A percentile compares a stretch with the other conserved stretches of the same genome.
Evolutionary conservation across 2,797 vertebrate genomes (phyloP).

Genomic region (Craterocephalus amniculus): DNA sequence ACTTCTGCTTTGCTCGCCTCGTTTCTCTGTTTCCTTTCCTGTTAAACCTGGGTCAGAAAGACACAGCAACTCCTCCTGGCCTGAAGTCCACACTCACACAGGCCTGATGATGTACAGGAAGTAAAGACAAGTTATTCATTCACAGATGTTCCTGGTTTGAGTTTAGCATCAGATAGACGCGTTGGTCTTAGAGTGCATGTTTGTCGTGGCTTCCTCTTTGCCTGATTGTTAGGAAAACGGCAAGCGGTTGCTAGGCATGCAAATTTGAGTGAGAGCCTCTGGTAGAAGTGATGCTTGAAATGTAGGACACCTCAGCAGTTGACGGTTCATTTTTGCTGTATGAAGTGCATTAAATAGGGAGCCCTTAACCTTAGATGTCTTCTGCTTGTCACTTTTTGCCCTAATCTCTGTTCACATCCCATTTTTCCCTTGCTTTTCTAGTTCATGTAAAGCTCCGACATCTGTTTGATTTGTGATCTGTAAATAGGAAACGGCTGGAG

Average conservation of each 20-base stretch:
- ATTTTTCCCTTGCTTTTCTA: constrained; percentile 1
- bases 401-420: background rate
- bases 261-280: background rate
- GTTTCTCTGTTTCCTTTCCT: constrained; percentile 61
- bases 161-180: background rate
- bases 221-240: constrained; percentile 4
- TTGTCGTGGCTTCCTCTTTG: constrained; percentile 13
- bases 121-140: constrained; percentile 2
- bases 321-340: constrained; percentile 3
- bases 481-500: background rate
- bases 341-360: background rate
- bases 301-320: background rate
- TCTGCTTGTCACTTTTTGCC: too few relatives aligned
- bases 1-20: constrained; percentile 64
- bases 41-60: constrained; percentile 42
- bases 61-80: constrained; percentile 15
- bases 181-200: constrained; percentile 21
- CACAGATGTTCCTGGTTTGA: background rate
- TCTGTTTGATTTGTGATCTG: constrained; percentile 7
- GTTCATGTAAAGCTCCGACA: background rate
- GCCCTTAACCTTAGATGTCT: background rate
- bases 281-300: constrained; percentile 13
- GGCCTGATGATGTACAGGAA: background rate
- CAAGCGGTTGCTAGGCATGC: constrained; percentile 28
- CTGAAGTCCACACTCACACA: constrained; percentile 8